Base-by-base conservation (phyloP, 2,797 vertebrate genomes). In the Myotis pilosus region DNA sequence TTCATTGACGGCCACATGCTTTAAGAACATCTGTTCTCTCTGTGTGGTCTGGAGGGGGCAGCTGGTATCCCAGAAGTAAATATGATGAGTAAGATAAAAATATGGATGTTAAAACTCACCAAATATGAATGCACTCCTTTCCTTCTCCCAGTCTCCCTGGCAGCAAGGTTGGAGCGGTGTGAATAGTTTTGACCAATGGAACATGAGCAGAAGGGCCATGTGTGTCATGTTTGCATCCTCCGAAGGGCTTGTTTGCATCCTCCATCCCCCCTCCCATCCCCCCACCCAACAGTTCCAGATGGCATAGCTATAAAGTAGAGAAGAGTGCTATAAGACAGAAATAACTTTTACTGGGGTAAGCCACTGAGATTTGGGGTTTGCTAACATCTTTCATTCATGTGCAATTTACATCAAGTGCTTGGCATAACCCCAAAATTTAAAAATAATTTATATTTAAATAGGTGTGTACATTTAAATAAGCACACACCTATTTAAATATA, bases 381-480 rank as follows among this genome's bases (percentile, higher is more conserved):
- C 72, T 60, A 80, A 44, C 30, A 64, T 62, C 51, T 83, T 92
- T 90, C 57, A 91, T 92, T 91, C 28, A 74, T 60, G 36, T 17
- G 94, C 12, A 92, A 41, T 86, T 92, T 91, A 83, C 51, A 82
- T 89, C 47, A 91, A 80, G 64, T 55, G 38, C 62, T 89, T 94
- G 71, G 55, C 74, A 76, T 22, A 51, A 72, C 15, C 11, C 60
- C 83, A 62, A 91, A 81, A 55, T 51, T 86, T 94, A 64, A 89
- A 93, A 94, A 92, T 64, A 89, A 92, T 30, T 41, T 91, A 68
- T 84, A 78, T 81, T 91, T 83, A 93, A 93, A 90, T 93, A 76
- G 51, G 28, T 53, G 72, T 53, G 25, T 72, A 57, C 25, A 91
- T 62, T 83, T 95, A 94, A 80, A 78, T 76, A 47, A 60, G 33